Conservation (phyloP, 2,888 invertebrate genomes). For the Anarsia innoxiella region DNA sequence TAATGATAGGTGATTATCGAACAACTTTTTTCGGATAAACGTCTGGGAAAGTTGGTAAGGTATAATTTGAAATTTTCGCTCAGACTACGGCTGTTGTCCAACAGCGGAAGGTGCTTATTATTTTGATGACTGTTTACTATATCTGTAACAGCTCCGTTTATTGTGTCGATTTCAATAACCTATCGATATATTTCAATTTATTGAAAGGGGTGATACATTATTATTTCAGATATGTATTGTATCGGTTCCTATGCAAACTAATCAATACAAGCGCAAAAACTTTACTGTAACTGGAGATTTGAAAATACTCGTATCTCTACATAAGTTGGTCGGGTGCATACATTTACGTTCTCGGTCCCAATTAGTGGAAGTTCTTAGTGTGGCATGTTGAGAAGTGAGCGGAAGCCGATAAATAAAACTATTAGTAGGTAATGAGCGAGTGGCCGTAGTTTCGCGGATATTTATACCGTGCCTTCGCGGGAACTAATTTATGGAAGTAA, state of each 20-base stretch:
- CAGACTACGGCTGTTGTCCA: conserved; percentile 43
- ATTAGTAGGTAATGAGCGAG: conserved; percentile 66
- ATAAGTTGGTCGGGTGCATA: too few species aligned
- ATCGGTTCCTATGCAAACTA: too few species aligned
- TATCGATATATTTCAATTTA: conserved; percentile 23
- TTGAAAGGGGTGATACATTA: conserved; percentile 21
- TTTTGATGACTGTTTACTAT: conserved; percentile 50
- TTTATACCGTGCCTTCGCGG: conserved; percentile 69
- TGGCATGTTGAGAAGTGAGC: conserved; percentile 39
- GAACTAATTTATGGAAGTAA: conserved; percentile 74
- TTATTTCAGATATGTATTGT: conserved; percentile 15
- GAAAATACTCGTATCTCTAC: too few species aligned
- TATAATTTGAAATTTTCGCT: conserved; percentile 62
- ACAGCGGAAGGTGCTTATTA: conserved; percentile 53
- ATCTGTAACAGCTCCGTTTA: conserved; percentile 26
- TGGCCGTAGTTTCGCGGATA: conserved; percentile 61
- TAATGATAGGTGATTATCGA: conserved; percentile 70
- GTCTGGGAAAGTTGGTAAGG: conserved; percentile 51
- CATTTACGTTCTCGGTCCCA: too few species aligned
- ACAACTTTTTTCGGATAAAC: conserved; percentile 55
- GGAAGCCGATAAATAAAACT: conserved; percentile 66
- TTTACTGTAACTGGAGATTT: too few species aligned
- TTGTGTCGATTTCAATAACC: conserved; percentile 21
- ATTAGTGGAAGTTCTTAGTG: conserved; percentile 25
- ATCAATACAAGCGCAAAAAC: too few species aligned